A percentile compares a stretch with the other conserved stretches of the same genome.
Conservation (phyloP, 2,113 vertebrate species). For the Trematomus loennbergii region DNA sequence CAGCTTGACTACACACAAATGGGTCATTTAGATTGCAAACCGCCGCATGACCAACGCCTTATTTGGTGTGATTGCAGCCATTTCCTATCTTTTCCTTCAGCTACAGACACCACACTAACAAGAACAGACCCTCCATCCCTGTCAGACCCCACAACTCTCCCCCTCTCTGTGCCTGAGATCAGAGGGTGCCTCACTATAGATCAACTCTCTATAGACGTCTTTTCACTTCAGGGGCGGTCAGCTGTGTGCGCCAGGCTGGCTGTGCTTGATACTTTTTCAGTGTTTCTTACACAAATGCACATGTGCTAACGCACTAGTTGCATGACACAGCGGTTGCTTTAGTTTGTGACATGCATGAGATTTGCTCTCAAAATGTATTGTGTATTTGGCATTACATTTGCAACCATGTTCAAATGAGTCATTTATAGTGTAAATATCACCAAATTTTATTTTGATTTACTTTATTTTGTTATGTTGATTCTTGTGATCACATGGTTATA, state of each 20-base stretch:
- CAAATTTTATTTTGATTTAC: constrained; percentile 11
- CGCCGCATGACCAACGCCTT: no score
- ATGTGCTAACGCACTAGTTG: constrained; percentile 48
- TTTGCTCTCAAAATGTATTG: constrained; percentile 1
- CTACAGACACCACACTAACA: not conserved
- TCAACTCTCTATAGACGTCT: constrained; percentile 84
- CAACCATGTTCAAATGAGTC: constrained; percentile 6
- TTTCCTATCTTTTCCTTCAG: not conserved
- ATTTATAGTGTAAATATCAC: not conserved
- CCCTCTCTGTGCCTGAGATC: constrained; percentile 74
- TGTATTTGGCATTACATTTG: constrained; percentile 7
- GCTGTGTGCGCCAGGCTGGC: constrained; percentile 30
- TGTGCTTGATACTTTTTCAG: constrained; percentile 10
- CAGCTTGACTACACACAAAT: no score
- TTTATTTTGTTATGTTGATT: constrained; percentile 19
- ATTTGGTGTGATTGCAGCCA: no score
- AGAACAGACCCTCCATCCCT: not conserved
- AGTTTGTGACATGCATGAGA: constrained; percentile 47
- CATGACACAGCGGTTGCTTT: constrained; percentile 29
- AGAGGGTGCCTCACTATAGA: constrained; percentile 86
- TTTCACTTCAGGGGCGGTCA: constrained; percentile 80
- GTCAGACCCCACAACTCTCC: not conserved
- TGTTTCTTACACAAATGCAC: constrained; percentile 43
- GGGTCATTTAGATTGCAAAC: no score
- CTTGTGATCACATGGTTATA: constrained; percentile 13